phyloP scores from a whole-genome alignment of 2,113 vertebrate species.

The Charadrius vociferus region DNA sequence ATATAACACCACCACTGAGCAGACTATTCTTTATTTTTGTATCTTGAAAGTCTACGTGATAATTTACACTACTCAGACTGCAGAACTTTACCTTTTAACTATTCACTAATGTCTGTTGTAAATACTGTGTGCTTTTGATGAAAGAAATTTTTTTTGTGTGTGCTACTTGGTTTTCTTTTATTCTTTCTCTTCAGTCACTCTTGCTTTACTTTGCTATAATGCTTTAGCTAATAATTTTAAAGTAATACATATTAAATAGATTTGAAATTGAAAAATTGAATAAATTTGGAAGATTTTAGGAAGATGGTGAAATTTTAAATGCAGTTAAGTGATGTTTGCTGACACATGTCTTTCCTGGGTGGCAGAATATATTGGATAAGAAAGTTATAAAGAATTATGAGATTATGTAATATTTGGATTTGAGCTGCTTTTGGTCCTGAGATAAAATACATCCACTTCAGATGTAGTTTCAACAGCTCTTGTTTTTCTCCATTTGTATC shows the following conservation, averaged over 20 bases:
- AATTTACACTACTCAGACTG: not conserved
- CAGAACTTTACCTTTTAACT: not conserved
- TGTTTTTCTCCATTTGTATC: not conserved
- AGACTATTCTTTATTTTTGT: not conserved
- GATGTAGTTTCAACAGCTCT: not conserved
- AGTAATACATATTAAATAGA: not conserved
- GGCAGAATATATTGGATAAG: not conserved
- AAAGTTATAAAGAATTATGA: not conserved
- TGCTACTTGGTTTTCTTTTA: not conserved
- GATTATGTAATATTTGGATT: not conserved
- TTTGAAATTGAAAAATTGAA: not conserved
- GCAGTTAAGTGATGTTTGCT: not conserved
- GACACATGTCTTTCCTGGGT: not conserved
- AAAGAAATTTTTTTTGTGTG: not conserved
- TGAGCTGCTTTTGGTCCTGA: not conserved
- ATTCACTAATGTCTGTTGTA: not conserved
- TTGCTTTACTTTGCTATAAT: not conserved
- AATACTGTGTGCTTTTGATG: not conserved
- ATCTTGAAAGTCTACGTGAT: not conserved
- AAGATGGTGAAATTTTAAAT: not conserved
- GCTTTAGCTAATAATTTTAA: not conserved
- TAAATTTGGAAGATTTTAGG: not conserved
- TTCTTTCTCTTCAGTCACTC: not conserved
- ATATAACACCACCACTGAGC: not conserved
- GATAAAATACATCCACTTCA: not conserved